Base-by-base conservation (phyloP, 2,113 vertebrate genomes). In the Lutjanus erythropterus region DNA sequence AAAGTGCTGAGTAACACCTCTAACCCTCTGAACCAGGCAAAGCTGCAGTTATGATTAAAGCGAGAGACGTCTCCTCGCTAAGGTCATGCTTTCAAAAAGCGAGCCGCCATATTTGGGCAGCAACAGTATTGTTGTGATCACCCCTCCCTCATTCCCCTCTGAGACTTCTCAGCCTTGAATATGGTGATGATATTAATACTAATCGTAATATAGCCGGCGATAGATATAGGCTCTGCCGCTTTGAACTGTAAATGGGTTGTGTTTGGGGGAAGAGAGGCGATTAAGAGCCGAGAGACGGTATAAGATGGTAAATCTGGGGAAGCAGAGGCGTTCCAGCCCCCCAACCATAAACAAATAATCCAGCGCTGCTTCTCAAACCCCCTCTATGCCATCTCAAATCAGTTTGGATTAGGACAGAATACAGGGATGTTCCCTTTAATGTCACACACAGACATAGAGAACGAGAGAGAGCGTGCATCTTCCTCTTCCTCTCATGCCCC, bases 261-360 rank as follows among this genome's bases (percentile, higher is more conserved):
- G 88, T 89, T 90, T 85, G 86, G 93, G 80, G 84, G 83, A 84
- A 81, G 89, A 83, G 90, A 82, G 83, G 84, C 81, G 92, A 93
- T 94, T 93, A 94, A 86, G 79, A 75, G 83, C 78, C 47, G 67
- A 70, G 50, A 90, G 90, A 88, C 87, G 70, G 62, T 89, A 89
- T 94, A 91, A 94, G 85, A 91, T 89, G 79, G 82, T 91, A 94
- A 94, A 94, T 94, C 91, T 93, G 84, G 90, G 86, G 90, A 91
- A 83, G 90, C 92, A 87, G 88, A 87, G 80, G 87, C 87, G 39
- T 80, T 84, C 73, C 76, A 81, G 71, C 65, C 72, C 84, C 85
- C 71, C 85, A 80, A 83, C 59, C 84, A 90, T 94, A 94, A 95
- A 94, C 94, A 95, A 95, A 94, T 94, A 96, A 95, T 94, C 93